A percentile compares a stretch with the other conserved stretches of the same genome.
Conservation (phyloP, 2,797 vertebrate species). For the Bradypodion ventrale region DNA sequence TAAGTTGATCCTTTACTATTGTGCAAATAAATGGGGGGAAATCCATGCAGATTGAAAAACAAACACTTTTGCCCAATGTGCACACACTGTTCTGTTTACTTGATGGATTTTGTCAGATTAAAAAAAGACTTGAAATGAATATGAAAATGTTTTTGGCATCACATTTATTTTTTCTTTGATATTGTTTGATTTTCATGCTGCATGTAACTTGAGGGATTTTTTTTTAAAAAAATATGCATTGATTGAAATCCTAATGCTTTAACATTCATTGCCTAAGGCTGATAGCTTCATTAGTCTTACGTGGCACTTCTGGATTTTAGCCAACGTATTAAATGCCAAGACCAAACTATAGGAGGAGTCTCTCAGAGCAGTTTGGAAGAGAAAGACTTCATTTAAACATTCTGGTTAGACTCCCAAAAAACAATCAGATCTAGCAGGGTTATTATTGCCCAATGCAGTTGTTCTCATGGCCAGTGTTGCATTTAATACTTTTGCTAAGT, state of each 20-base stretch:
- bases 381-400: background rate
- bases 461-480: background rate
- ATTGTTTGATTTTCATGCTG: background rate
- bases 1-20: background rate
- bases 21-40: background rate
- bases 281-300: too few species aligned
- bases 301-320: too few species aligned
- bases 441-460: background rate
- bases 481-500: background rate
- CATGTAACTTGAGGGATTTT: background rate
- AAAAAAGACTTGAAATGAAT: slow-evolving; percentile 4
- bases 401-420: background rate
- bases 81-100: background rate
- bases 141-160: background rate
- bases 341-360: background rate
- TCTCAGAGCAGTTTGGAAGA: background rate
- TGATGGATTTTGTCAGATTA: slow-evolving; percentile 15
- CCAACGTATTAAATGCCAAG: too few species aligned
- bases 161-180: slow-evolving; percentile 6
- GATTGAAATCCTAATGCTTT: too few species aligned
- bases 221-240: too few species aligned
- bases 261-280: too few species aligned
- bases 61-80: background rate
- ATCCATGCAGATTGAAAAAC: slow-evolving; percentile 8
- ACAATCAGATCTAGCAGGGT: background rate